phyloP scores from a whole-genome alignment of 2,888 invertebrate genomes.

The Megalurothrips usitatus region DNA sequence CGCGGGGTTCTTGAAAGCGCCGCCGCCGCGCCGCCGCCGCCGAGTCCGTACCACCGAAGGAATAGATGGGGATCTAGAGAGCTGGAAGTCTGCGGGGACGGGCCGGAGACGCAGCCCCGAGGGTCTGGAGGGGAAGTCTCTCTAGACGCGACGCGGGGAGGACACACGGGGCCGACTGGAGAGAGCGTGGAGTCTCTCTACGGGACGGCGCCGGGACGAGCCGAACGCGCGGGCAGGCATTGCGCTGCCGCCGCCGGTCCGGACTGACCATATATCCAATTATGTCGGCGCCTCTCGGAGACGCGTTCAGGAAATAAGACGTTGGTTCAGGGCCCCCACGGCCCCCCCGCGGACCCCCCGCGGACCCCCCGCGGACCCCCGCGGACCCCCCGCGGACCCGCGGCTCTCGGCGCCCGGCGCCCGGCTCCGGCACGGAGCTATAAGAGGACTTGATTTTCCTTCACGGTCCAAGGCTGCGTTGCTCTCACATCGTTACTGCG shows the following conservation, averaged over 20 bases:
- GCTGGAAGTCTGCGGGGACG: neutral
- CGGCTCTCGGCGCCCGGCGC: neutral
- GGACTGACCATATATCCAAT: conserved; percentile 20
- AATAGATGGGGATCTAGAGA: conserved; percentile 1
- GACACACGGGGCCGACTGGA: too few relatives aligned
- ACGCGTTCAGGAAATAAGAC: conserved; percentile 26
- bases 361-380: too few relatives aligned
- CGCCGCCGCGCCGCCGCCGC: neutral
- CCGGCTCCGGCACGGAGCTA: neutral
- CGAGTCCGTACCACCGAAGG: neutral
- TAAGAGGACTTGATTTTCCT: conserved; percentile 16
- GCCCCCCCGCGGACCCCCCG: too few relatives aligned
- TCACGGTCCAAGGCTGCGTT: neutral
- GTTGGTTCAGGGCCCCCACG: neutral
- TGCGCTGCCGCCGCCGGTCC: neutral
- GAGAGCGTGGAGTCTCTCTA: too few relatives aligned
- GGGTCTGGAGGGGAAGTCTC: too few relatives aligned
- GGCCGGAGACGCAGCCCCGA: neutral
- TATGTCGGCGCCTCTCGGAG: neutral
- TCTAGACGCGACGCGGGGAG: neutral
- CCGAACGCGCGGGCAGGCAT: too few relatives aligned
- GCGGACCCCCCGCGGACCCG: too few relatives aligned
- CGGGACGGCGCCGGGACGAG: too few relatives aligned
- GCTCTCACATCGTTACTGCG: conserved; percentile 19
- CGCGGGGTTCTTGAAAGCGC: neutral